Base-by-base conservation (phyloP, 2,113 vertebrate genomes). In the Fulmarus glacialis region DNA sequence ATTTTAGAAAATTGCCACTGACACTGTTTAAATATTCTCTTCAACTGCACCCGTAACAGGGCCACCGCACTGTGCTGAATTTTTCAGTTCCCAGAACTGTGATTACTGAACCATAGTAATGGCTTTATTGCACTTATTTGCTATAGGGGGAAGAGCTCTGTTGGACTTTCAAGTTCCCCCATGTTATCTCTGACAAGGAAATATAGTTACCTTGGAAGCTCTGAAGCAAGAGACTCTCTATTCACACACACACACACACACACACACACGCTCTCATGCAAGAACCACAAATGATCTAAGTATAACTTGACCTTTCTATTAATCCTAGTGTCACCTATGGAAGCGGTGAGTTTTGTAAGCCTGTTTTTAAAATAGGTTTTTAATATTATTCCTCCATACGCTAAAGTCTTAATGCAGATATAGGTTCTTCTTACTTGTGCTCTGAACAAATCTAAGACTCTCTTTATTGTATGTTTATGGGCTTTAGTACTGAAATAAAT, bases 1-100 rank as follows among this genome's bases (percentile, higher is more conserved):
- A 32, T 79, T 77, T 90, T 62, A 94, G 87, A 68, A 92, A 87
- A 80, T 81, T 77, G 53, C 48, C 16, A 15, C 32, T 82, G 24
- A 42, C 27, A 7, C 16, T 73, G 29, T 82, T 95, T 40, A 79
- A 82, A 77, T 70, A 75, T 34, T 86, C 58, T 79, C 40, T 78
- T 73, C 68, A 73, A 5, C 27, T 45, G 29, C 32, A 67, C 11
- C 48, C 9, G 1, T 58, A 43, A 45, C 19, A 29, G n/a, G n/a
- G 16, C 21, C 62, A 42, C 29, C 36, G 42, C 45, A 72, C n/a
- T 79, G 64, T 43, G 62, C 27, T 36, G 40, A 50, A 58, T 59
- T 50, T 83, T 74, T 66, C 32, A 66, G 47, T 43, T 86, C 38
- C 42, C 24, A 22, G 24, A 62, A 24, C 26, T 71, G 29, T 66